These are phyloP conservation scores for Dinomys branickii DNA, from an alignment of 2,113 vertebrate genomes.

Conservation along the genomic window DNA sequence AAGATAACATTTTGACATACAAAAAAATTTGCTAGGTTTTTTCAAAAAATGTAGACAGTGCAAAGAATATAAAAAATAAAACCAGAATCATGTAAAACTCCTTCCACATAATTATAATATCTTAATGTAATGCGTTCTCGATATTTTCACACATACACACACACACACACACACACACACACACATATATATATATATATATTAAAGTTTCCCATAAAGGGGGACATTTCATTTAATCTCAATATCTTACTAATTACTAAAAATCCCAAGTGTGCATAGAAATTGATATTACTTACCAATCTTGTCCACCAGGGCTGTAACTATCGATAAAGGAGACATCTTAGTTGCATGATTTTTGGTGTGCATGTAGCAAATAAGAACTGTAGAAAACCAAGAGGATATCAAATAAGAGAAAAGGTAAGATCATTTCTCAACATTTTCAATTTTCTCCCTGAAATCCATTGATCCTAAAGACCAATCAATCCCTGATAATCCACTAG, in stretches of 20 bases:
- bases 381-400: slow-evolving; percentile 84
- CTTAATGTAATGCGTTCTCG: not conserved
- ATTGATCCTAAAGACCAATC: slow-evolving; percentile 45
- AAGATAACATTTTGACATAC: slow-evolving; percentile 38
- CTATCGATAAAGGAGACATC: slow-evolving; percentile 95
- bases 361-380: slow-evolving; percentile 97
- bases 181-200: slow-evolving; percentile 88
- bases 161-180: too few species aligned
- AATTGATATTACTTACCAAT: slow-evolving; percentile 89
- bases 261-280: slow-evolving; percentile 44
- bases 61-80: slow-evolving; percentile 52
- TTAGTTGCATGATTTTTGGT: slow-evolving; percentile 87
- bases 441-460: slow-evolving; percentile 43
- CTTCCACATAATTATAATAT: slow-evolving; percentile 39
- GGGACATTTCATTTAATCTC: slow-evolving; percentile 19
- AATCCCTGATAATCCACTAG: not conserved
- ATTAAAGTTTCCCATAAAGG: slow-evolving; percentile 46
- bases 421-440: slow-evolving; percentile 60
- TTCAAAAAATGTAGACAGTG: slow-evolving; percentile 28
- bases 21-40: not conserved
- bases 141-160: slow-evolving; percentile 82
- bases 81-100: slow-evolving; percentile 45
- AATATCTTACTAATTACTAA: slow-evolving; percentile 47
- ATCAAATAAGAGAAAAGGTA: slow-evolving; percentile 47
- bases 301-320: slow-evolving; percentile 98